A percentile compares a stretch with the other conserved stretches of the same genome.
These are phyloP conservation scores for Montipora capitata DNA, from an alignment of 92 coral and sea anemone species.

Conservation along the genomic window DNA sequence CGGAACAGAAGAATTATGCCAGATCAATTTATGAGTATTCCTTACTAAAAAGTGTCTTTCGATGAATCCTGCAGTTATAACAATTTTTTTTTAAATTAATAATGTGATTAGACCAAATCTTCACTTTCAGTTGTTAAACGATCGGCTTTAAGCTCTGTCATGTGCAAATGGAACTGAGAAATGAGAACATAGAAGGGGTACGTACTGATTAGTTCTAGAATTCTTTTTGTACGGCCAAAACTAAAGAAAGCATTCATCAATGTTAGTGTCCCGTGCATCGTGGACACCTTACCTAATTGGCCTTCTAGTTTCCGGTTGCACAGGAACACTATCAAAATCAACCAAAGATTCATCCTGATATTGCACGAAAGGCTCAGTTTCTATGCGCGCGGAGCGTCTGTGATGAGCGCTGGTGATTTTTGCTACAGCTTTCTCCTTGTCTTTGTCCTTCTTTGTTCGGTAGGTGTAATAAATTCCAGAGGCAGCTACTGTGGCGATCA, in stretches of 20 bases:
- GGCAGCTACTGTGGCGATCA: constrained; percentile 88
- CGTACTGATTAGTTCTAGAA: no score
- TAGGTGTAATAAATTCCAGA: constrained; percentile 87
- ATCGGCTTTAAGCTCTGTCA: no score
- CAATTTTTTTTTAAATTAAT: no score
- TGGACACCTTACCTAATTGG: constrained; percentile 67
- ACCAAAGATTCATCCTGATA: constrained; percentile 82
- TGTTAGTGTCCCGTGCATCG: neutral
- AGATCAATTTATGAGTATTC: no score
- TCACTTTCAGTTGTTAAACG: no score
- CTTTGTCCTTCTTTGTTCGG: constrained; percentile 73
- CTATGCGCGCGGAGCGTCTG: constrained; percentile 42
- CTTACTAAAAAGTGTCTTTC: no score
- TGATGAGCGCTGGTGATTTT: constrained; percentile 57
- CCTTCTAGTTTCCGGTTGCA: constrained; percentile 87
- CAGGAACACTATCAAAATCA: constrained; percentile 89
- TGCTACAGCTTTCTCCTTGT: constrained; percentile 23
- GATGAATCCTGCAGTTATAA: no score
- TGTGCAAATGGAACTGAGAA: no score
- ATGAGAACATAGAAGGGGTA: no score
- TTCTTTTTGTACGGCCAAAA: no score
- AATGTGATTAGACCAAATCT: no score
- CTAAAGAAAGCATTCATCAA: no score
- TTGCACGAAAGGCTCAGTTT: constrained; percentile 74
- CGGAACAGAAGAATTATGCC: neutral